Percentiles rank a stretch among this genome's conserved stretches.
Conservation (phyloP, 2,888 invertebrate species). For the Tholera decimalis region DNA sequence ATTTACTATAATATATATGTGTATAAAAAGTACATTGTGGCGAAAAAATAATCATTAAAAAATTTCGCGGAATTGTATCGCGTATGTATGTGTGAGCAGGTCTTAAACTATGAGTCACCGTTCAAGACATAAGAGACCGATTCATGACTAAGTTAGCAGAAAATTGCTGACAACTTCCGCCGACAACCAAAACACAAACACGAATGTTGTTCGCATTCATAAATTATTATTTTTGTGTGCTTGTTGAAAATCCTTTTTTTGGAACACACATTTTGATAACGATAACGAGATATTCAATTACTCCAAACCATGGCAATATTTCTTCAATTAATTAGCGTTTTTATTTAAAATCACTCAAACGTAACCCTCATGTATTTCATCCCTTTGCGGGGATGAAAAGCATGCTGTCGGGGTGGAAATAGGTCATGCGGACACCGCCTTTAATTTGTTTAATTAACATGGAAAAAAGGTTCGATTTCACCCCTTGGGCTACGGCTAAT, state of each 20-base stretch:
- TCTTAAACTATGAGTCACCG: too few species aligned
- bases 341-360: constrained; percentile 86
- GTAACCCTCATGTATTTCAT: constrained; percentile 66
- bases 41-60: too few species aligned
- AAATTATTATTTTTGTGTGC: neutral
- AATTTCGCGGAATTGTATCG: too few species aligned
- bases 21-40: too few species aligned
- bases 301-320: constrained; percentile 76
- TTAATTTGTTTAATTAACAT: constrained; percentile 90
- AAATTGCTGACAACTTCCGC: too few species aligned
- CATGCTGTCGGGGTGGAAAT: constrained; percentile 83
- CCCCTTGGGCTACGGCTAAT: constrained; percentile 79
- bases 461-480: constrained; percentile 87
- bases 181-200: neutral
- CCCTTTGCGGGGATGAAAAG: constrained; percentile 71
- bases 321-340: constrained; percentile 87
- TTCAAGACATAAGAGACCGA: too few species aligned
- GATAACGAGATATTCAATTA: constrained; percentile 76
- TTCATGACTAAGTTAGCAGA: too few species aligned
- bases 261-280: constrained; percentile 32
- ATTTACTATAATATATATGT: too few species aligned
- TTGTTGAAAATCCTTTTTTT: neutral
- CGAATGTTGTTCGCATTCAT: neutral
- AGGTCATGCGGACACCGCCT: constrained; percentile 85
- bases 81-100: too few species aligned